These are phyloP conservation scores for Hypanus sabinus DNA, from an alignment of 2,113 vertebrate genomes.

Conservation along the genomic window DNA sequence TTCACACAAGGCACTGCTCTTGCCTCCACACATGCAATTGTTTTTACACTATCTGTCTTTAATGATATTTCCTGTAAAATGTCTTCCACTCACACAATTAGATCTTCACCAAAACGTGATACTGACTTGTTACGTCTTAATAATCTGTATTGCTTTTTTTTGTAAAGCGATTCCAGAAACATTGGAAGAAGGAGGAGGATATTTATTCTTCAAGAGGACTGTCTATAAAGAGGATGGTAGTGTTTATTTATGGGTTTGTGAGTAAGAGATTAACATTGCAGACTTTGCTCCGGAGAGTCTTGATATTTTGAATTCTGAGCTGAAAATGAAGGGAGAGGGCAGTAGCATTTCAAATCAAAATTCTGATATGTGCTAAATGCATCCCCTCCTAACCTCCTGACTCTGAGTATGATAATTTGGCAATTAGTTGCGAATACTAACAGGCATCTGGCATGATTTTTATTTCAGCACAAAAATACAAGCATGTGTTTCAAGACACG, in stretches of 20 bases:
- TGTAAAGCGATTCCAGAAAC: neutral
- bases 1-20: neutral
- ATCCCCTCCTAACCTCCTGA: neutral
- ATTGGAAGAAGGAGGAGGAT: neutral
- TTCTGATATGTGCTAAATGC: neutral
- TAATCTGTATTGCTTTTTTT: neutral
- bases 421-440: slow-evolving; percentile 28
- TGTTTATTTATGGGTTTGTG: neutral
- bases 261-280: neutral
- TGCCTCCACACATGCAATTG: neutral
- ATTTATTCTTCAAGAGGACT: neutral
- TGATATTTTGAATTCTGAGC: neutral
- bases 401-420: neutral
- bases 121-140: neutral
- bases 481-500: neutral
- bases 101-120: neutral
- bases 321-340: neutral
- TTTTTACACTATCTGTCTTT: neutral
- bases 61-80: slow-evolving; percentile 3
- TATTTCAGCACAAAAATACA: neutral
- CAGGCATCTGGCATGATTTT: neutral
- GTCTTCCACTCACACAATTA: neutral
- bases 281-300: neutral
- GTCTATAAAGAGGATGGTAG: no score
- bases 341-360: neutral